Conservation (phyloP, 2,888 invertebrate genomes). For the Pinctada fucata region DNA sequence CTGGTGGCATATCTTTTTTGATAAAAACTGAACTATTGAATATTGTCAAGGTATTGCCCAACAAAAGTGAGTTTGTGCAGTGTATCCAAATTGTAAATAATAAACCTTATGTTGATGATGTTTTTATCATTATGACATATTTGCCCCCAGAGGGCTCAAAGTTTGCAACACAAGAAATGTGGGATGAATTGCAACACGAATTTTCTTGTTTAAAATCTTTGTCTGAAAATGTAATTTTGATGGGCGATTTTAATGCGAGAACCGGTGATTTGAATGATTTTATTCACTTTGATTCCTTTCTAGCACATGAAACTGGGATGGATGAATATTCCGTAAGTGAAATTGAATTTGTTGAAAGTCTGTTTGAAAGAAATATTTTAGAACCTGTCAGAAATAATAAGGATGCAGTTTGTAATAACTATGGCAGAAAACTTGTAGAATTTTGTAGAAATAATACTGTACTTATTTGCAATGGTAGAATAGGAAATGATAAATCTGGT, state of each 20-base stretch:
- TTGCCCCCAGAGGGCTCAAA: slow-evolving; percentile 9
- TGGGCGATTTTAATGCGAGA: slow-evolving; percentile 14
- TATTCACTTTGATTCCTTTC: not conserved
- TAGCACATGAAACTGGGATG: not conserved
- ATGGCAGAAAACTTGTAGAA: slow-evolving; percentile 11
- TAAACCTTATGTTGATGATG: not conserved
- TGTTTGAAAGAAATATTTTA: not conserved
- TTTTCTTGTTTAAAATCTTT: not conserved
- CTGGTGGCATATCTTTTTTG: slow-evolving; percentile 7
- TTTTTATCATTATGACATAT: slow-evolving; percentile 3
- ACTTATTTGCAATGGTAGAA: slow-evolving; percentile 23
- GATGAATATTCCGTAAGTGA: not conserved
- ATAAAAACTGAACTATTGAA: not conserved
- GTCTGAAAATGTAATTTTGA: slow-evolving; percentile 7
- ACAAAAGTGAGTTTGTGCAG: not conserved
- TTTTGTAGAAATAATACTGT: slow-evolving; percentile 20
- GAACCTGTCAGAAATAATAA: not conserved
- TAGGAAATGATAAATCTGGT: slow-evolving; percentile 15
- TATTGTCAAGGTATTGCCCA: not conserved
- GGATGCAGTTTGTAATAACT: slow-evolving; percentile 12
- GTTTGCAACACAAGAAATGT: not conserved
- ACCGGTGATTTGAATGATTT: not conserved
- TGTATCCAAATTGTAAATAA: not conserved
- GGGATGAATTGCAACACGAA: slow-evolving; percentile 11
- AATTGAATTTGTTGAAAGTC: not conserved